Evolutionary conservation across 2,113 vertebrate genomes (phyloP).

Genomic region (Rhinoderma darwinii): DNA sequence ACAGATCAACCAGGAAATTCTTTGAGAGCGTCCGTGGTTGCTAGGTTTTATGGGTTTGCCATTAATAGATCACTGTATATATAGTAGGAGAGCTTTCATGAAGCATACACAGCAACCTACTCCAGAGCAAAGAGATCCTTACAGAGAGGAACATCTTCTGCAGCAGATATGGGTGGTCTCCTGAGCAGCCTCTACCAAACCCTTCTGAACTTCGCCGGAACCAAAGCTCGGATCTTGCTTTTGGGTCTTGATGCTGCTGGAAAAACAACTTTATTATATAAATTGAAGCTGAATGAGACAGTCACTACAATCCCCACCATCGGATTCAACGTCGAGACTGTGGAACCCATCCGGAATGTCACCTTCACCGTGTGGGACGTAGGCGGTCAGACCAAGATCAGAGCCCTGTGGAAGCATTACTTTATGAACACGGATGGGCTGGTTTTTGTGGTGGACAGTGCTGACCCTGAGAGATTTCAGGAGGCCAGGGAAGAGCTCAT

Average conservation of each 20-base stretch:
- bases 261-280: constrained; percentile 75
- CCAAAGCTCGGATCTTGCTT: constrained; percentile 57
- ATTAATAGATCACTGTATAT: background rate
- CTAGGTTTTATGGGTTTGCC: background rate
- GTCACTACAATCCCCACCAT: constrained; percentile 58
- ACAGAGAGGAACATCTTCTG: background rate
- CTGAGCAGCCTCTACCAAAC: constrained; percentile 48
- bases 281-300: constrained; percentile 59
- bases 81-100: background rate
- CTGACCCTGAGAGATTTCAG: constrained; percentile 49
- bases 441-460: constrained; percentile 61
- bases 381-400: constrained; percentile 38
- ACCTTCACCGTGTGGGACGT: constrained; percentile 62
- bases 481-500: constrained; percentile 47
- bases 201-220: constrained; percentile 37
- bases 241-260: constrained; percentile 75
- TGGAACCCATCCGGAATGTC: constrained; percentile 55
- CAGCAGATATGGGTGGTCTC: constrained; percentile 56
- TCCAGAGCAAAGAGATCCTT: background rate
- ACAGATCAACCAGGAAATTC: background rate
- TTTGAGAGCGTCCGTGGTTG: background rate
- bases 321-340: constrained; percentile 59
- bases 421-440: constrained; percentile 54
- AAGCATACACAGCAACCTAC: background rate
- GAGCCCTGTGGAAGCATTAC: constrained; percentile 55